These are phyloP conservation scores for Polydrusus tereticollis DNA, from an alignment of 2,888 invertebrate species.

Conservation along the genomic window DNA sequence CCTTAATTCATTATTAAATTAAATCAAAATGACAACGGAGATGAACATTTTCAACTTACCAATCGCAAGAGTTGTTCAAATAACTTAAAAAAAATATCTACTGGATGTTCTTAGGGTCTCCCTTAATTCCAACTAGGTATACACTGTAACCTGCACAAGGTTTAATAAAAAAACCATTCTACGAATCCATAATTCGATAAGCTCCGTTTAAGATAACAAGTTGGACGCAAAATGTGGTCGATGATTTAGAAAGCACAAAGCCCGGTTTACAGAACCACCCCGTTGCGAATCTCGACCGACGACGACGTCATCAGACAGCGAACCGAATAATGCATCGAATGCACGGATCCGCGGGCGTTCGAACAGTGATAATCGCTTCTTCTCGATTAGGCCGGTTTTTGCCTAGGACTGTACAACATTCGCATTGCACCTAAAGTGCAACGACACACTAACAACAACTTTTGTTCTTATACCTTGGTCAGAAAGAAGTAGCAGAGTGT, in stretches of 20 bases:
- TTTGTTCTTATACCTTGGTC: conserved; percentile 15
- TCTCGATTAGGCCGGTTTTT: conserved; percentile 44
- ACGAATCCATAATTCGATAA: neutral
- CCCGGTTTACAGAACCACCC: conserved; percentile 4
- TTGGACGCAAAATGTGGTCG: conserved; percentile 4
- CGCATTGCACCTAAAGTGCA: conserved; percentile 62
- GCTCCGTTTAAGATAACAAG: conserved; percentile 1
- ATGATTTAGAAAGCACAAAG: conserved; percentile 11
- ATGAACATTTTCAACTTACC: neutral
- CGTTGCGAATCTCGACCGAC: neutral
- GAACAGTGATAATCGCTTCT: conserved; percentile 16
- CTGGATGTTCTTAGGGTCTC: neutral
- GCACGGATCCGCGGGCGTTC: conserved; percentile 8
- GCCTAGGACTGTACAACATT: conserved; percentile 56
- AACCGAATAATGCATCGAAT: conserved; percentile 21
- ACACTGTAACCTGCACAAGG: no score
- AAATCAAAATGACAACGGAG: neutral
- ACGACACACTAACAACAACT: conserved; percentile 59
- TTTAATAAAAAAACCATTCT: no score
- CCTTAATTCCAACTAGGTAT: neutral
- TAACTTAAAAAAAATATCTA: neutral
- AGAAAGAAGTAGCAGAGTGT: conserved; percentile 5
- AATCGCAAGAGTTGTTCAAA: neutral
- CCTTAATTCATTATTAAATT: no score
- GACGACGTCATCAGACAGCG: conserved; percentile 12